These are phyloP conservation scores for Galaxea fascicularis DNA, from an alignment of 92 coral and sea anemone species.

Conservation along the genomic window DNA sequence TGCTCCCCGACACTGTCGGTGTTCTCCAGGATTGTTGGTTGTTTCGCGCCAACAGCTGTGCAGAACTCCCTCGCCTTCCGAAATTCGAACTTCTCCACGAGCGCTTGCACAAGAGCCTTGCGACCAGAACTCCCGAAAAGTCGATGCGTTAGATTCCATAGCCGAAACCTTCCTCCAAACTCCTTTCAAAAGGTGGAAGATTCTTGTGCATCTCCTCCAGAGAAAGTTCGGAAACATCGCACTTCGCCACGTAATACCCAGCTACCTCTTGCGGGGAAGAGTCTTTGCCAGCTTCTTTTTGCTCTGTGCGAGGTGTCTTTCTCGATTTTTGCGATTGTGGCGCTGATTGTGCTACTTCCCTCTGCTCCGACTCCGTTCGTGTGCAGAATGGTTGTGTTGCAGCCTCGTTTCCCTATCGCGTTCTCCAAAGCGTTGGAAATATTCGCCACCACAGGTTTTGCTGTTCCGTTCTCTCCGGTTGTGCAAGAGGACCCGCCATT, in stretches of 20 bases:
- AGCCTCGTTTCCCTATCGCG: not conserved
- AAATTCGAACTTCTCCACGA: not conserved
- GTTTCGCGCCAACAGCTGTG: not conserved
- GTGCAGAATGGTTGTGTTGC: constrained; percentile 19
- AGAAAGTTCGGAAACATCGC: constrained; percentile 11
- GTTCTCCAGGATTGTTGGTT: not conserved
- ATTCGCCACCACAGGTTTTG: constrained; percentile 3
- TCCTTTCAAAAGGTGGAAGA: constrained; percentile 32
- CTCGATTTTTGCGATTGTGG: constrained; percentile 20
- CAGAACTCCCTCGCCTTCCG: not conserved
- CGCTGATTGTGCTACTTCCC: constrained; percentile 26
- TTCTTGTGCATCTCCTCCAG: constrained; percentile 10
- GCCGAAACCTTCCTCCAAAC: constrained; percentile 4
- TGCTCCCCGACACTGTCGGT: not conserved
- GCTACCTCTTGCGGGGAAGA: not conserved
- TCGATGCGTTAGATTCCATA: constrained; percentile 20
- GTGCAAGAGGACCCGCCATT: not conserved
- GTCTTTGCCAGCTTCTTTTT: not conserved
- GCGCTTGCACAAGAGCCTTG: constrained; percentile 31
- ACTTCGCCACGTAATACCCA: constrained; percentile 17
- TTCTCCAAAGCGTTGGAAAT: constrained; percentile 20
- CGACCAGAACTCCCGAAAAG: constrained; percentile 31
- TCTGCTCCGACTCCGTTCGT: constrained; percentile 6
- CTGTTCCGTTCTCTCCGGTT: constrained; percentile 29
- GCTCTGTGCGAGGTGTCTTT: constrained; percentile 15